These are phyloP conservation scores for Maniola jurtina DNA, from an alignment of 1,140 invertebrate species.

Conservation along the genomic window DNA sequence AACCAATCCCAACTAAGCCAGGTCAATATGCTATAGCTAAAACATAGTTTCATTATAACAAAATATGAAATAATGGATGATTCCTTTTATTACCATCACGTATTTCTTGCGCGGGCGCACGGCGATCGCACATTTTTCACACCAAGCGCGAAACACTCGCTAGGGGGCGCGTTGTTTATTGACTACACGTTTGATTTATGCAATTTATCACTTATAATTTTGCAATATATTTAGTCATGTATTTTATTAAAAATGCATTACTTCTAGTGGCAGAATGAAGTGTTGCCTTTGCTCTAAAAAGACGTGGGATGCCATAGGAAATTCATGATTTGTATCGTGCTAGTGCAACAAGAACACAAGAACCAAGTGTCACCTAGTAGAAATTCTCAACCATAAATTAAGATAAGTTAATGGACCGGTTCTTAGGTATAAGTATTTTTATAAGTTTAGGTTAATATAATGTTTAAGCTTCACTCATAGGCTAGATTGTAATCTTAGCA, in stretches of 20 bases:
- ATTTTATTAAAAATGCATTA: slow-evolving; percentile 21
- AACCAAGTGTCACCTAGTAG: too few relatives aligned
- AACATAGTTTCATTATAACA: background rate
- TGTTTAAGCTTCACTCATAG: too few relatives aligned
- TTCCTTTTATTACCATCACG: slow-evolving; percentile 41
- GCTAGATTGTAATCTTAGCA: too few relatives aligned
- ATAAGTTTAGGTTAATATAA: too few relatives aligned
- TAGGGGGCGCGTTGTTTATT: slow-evolving; percentile 57
- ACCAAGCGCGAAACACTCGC: slow-evolving; percentile 38
- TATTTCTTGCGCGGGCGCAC: slow-evolving; percentile 42
- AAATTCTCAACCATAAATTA: too few relatives aligned
- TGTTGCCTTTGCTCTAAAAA: background rate
- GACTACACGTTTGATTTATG: slow-evolving; percentile 60
- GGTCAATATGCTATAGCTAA: background rate
- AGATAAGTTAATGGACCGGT: too few relatives aligned
- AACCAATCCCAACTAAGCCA: too few relatives aligned
- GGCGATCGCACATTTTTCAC: slow-evolving; percentile 51
- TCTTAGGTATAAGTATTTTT: too few relatives aligned
- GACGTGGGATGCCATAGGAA: too few relatives aligned
- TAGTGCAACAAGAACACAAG: too few relatives aligned
- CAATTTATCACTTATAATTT: slow-evolving; percentile 54
- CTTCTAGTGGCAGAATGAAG: slow-evolving; percentile 3
- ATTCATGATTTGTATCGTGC: too few relatives aligned
- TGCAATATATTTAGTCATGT: slow-evolving; percentile 30
- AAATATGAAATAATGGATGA: slow-evolving; percentile 11